Percentiles rank a stretch among this genome's conserved stretches.
These are phyloP conservation scores for Hyposmocoma kahamanoa DNA, from an alignment of 1,140 invertebrate species.

Conservation along the genomic window DNA sequence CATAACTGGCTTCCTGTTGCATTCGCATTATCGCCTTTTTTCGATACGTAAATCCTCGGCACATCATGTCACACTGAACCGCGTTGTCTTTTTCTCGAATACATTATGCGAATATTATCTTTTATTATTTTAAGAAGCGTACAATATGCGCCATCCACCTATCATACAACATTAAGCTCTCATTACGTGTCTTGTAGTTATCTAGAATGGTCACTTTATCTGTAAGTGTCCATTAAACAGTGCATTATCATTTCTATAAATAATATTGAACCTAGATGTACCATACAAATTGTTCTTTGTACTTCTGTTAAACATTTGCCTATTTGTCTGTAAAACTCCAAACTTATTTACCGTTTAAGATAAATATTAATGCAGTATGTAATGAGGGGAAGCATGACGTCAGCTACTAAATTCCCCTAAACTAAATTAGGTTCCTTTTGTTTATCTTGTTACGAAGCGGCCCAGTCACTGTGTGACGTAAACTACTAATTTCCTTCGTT, in stretches of 20 bases:
- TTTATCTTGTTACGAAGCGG: conserved; percentile 9
- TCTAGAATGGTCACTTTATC: too few relatives aligned
- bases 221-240: too few relatives aligned
- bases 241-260: too few relatives aligned
- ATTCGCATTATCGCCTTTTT: conserved; percentile 29
- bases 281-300: too few relatives aligned
- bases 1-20: conserved; percentile 46
- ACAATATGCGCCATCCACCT: too few relatives aligned
- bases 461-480: neutral
- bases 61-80: too few relatives aligned
- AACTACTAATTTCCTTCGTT: neutral
- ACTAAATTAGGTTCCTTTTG: conserved; percentile 6
- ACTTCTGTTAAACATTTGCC: too few relatives aligned
- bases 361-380: conserved; percentile 12
- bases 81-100: neutral
- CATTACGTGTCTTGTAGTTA: too few relatives aligned
- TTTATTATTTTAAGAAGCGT: neutral
- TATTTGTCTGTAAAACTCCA: conserved; percentile 39
- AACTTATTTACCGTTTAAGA: conserved; percentile 3
- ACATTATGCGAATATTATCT: neutral
- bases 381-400: conserved; percentile 22
- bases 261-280: too few relatives aligned
- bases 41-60: neutral
- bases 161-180: too few relatives aligned
- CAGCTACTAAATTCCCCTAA: conserved; percentile 20